These are phyloP conservation scores for Vidua macroura DNA, from an alignment of 2,113 vertebrate genomes.

Conservation along the genomic window DNA sequence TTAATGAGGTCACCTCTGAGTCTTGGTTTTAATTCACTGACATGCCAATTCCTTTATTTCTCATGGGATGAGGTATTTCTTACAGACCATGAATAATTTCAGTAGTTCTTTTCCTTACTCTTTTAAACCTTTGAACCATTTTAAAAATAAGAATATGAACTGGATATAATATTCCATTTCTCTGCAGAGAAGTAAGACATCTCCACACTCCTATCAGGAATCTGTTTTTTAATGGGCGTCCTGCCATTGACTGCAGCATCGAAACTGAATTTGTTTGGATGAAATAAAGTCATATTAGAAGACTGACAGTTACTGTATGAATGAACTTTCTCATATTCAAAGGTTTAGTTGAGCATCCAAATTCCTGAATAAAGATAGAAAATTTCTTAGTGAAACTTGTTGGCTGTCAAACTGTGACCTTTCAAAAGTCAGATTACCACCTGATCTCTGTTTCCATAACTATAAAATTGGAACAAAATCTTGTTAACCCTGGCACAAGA, in stretches of 20 bases:
- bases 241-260: neutral
- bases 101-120: neutral
- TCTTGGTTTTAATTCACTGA: slow-evolving; percentile 37
- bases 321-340: neutral
- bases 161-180: neutral
- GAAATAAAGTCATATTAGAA: neutral
- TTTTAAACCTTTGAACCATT: neutral
- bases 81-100: neutral
- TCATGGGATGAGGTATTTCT: slow-evolving; percentile 6
- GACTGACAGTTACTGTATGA: neutral
- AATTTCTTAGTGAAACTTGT: neutral
- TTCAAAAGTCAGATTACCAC: neutral
- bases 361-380: neutral
- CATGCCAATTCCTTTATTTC: neutral
- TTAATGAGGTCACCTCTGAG: slow-evolving; percentile 32
- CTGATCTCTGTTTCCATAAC: neutral
- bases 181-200: neutral
- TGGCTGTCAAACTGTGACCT: neutral
- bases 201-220: neutral
- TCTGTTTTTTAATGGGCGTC: neutral
- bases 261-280: neutral
- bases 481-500: neutral
- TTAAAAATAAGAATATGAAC: neutral
- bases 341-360: neutral
- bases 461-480: neutral